Evolutionary conservation across 1,140 invertebrate species (phyloP).

Genomic region (Littorina saxatilis): DNA sequence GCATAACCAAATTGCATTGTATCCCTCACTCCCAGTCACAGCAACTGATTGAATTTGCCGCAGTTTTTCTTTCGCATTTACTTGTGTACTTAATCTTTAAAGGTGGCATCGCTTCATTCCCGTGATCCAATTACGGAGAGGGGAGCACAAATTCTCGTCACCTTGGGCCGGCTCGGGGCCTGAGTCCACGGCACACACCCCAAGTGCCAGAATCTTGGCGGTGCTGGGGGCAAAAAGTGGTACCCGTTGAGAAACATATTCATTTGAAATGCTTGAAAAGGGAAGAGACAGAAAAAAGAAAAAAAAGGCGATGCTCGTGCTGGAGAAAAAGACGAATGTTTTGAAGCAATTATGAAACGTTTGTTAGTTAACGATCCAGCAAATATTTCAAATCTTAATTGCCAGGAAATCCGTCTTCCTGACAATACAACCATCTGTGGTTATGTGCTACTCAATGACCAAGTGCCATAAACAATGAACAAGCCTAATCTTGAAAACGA

Average conservation of each 20-base stretch:
- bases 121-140: conserved; percentile 41
- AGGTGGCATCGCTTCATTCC: conserved; percentile 45
- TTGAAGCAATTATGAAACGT: too few species aligned
- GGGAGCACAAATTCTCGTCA: conserved; percentile 42
- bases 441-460: too few species aligned
- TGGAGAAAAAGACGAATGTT: too few species aligned
- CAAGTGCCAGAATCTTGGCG: background rate
- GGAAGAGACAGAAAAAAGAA: too few species aligned
- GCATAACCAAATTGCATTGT: conserved; percentile 46
- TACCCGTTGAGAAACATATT: background rate
- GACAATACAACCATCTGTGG: too few species aligned
- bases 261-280: too few species aligned
- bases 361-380: too few species aligned
- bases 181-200: conserved; percentile 5
- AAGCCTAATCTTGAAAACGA: too few species aligned
- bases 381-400: too few species aligned
- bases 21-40: conserved; percentile 49
- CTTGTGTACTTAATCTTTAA: conserved; percentile 52
- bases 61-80: conserved; percentile 53
- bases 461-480: too few species aligned
- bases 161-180: conserved; percentile 24
- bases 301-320: background rate
- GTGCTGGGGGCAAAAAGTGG: background rate
- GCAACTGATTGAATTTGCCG: conserved; percentile 43
- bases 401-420: too few species aligned